A percentile compares a stretch with the other conserved stretches of the same genome.
Conservation (phyloP, 2,888 invertebrate species). For the Glaucopsyche alexis region DNA sequence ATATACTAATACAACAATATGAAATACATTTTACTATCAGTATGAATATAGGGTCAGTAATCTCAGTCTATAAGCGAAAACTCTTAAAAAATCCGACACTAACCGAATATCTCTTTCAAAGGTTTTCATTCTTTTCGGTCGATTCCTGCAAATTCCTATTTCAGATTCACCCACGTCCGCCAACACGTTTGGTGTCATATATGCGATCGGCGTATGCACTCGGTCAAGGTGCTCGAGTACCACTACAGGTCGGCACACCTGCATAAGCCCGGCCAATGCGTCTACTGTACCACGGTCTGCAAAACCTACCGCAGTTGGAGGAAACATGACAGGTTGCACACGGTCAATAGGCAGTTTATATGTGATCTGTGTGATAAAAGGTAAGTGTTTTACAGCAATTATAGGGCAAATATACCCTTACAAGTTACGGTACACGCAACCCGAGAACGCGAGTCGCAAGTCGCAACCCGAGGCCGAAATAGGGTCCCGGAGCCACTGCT, state of each 20-base stretch:
- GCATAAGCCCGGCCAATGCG: constrained; percentile 50
- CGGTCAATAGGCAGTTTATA: constrained; percentile 40
- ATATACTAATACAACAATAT: no score
- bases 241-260: constrained; percentile 58
- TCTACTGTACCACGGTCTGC: constrained; percentile 48
- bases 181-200: constrained; percentile 47
- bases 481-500: no score
- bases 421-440: no score
- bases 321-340: constrained; percentile 49
- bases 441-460: no score
- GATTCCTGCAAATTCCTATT: constrained; percentile 25
- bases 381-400: constrained; percentile 44
- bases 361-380: constrained; percentile 54
- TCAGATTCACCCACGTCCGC: constrained; percentile 47
- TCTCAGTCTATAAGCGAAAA: no score
- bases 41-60: no score
- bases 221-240: constrained; percentile 47
- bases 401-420: no score
- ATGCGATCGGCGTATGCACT: constrained; percentile 43
- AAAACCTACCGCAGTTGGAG: constrained; percentile 45
- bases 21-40: no score
- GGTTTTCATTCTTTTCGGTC: neutral
- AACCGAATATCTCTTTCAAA: no score
- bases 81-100: no score
- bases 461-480: no score